phyloP scores from a whole-genome alignment of 37 sponge, comb jelly and placozoan species.

The Eunapius fragilis region DNA sequence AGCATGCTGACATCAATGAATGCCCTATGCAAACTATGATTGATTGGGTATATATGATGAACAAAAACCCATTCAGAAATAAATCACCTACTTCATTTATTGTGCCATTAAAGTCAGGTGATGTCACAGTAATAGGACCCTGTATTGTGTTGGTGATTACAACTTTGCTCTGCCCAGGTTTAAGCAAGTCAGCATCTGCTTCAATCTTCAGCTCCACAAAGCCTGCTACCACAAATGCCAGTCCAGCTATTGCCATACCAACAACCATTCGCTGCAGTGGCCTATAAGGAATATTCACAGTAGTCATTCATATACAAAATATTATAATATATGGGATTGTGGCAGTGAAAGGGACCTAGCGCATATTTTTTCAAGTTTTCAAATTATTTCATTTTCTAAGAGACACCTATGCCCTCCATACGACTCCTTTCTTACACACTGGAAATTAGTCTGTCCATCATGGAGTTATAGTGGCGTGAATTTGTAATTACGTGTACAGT shows the following conservation, averaged over 20 bases:
- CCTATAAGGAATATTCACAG: conserved; percentile 25
- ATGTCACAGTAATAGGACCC: neutral
- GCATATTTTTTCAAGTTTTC: too few relatives aligned
- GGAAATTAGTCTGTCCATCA: too few relatives aligned
- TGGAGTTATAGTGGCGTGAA: too few relatives aligned
- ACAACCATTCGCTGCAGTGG: conserved; percentile 91
- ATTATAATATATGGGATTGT: neutral
- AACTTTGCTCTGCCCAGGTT: conserved; percentile 33
- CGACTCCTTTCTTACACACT: too few relatives aligned
- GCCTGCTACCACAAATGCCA: conserved; percentile 90
- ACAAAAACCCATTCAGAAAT: too few relatives aligned
- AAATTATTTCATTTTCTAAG: too few relatives aligned
- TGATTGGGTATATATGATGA: too few relatives aligned
- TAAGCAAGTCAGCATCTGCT: neutral
- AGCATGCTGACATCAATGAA: too few relatives aligned
- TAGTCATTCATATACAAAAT: neutral
- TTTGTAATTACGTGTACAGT: too few relatives aligned
- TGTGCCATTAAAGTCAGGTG: neutral
- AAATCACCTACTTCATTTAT: neutral
- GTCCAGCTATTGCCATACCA: conserved; percentile 86
- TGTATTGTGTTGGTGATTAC: conserved; percentile 1
- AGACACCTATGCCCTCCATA: too few relatives aligned
- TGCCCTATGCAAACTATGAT: too few relatives aligned
- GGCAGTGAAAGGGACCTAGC: neutral
- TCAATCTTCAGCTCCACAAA: conserved; percentile 77